These are phyloP conservation scores for Montipora cactus DNA, from an alignment of 64 coral and sea anemone species.

Conservation along the genomic window DNA sequence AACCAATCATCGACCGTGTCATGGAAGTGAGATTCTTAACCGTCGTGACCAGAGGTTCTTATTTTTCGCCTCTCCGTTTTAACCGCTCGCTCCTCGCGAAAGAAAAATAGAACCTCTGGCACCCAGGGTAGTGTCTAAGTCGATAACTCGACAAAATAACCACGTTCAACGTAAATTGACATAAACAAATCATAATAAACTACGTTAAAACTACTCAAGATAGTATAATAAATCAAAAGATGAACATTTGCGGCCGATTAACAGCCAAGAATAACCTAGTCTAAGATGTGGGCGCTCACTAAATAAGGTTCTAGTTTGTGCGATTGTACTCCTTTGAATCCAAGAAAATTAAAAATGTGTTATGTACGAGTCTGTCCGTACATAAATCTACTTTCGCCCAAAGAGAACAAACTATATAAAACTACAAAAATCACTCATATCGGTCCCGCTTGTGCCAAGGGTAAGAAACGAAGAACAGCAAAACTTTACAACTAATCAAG, in stretches of 20 bases:
- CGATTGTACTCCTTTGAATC: no score
- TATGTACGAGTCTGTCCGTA: no score
- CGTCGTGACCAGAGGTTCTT: no score
- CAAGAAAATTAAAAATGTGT: no score
- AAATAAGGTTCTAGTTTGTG: neutral
- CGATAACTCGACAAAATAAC: no score
- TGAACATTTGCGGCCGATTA: conserved; percentile 2
- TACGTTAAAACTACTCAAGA: conserved; percentile 12
- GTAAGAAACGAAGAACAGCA: neutral
- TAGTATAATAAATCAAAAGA: neutral
- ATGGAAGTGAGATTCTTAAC: no score
- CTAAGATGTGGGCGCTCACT: neutral
- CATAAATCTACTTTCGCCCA: no score
- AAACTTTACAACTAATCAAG: neutral
- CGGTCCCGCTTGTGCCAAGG: neutral
- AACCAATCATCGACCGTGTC: no score
- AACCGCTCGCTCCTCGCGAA: no score
- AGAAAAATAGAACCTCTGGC: no score
- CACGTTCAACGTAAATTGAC: neutral
- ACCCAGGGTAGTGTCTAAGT: no score
- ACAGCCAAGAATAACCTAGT: neutral
- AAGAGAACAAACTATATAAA: neutral
- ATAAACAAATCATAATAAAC: neutral
- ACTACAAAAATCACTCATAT: conserved; percentile 7
- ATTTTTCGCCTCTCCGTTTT: no score